phyloP scores from a whole-genome alignment of 2,888 invertebrate species.

The Platynereis dumerilii region DNA sequence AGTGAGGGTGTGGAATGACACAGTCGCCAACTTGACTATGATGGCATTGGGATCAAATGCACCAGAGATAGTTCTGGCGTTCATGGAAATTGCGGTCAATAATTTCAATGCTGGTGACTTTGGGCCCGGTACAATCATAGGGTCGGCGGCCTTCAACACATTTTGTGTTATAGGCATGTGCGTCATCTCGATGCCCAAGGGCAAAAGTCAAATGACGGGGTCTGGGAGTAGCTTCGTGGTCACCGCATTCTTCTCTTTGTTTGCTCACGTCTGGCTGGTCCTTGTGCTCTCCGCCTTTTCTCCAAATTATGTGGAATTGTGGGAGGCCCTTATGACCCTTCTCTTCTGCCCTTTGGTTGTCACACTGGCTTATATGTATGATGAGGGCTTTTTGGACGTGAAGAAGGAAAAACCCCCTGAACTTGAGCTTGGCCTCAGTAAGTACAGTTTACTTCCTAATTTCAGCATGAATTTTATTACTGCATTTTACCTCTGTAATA shows the following conservation, averaged over 20 bases:
- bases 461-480: too few relatives aligned
- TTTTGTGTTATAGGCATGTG: conserved; percentile 68
- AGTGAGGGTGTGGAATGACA: conserved; percentile 67
- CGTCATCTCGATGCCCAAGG: conserved; percentile 64
- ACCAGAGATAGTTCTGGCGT: conserved; percentile 68
- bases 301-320: conserved; percentile 66
- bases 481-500: too few relatives aligned
- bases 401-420: conserved; percentile 26
- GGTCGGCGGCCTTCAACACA: conserved; percentile 70
- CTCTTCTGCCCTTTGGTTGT: conserved; percentile 69
- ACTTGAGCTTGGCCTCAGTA: conserved; percentile 34
- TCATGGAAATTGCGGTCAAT: conserved; percentile 67
- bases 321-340: conserved; percentile 70
- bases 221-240: conserved; percentile 64
- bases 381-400: conserved; percentile 59
- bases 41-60: conserved; percentile 70
- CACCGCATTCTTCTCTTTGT: conserved; percentile 63
- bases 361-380: conserved; percentile 67
- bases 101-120: conserved; percentile 64
- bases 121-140: conserved; percentile 70
- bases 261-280: conserved; percentile 71
- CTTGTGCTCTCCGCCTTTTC: conserved; percentile 65
- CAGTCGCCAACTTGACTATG: conserved; percentile 69
- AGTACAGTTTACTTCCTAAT: too few relatives aligned
- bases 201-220: conserved; percentile 63